These are phyloP conservation scores for Ennomos fuscantarius DNA, from an alignment of 2,888 invertebrate species.

Conservation along the genomic window DNA sequence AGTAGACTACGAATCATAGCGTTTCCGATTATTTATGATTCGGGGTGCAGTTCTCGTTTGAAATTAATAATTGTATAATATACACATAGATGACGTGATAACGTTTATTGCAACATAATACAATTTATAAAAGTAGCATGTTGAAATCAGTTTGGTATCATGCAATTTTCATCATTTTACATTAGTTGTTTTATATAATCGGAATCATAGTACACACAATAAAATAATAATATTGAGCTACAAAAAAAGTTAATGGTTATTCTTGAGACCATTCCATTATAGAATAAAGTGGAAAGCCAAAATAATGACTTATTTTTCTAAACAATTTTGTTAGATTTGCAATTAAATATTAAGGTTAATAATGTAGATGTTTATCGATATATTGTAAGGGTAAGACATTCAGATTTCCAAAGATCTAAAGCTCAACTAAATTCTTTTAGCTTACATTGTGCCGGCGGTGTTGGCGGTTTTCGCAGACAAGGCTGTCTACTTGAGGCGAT, in stretches of 20 bases:
- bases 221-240: conserved; percentile 55
- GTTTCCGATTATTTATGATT: no score
- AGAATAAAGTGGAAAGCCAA: conserved; percentile 80
- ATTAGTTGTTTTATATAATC: conserved; percentile 31
- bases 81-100: conserved; percentile 26
- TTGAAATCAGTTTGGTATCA: conserved; percentile 43
- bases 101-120: conserved; percentile 19
- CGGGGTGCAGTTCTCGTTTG: conserved; percentile 20
- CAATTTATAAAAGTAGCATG: conserved; percentile 27
- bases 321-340: conserved; percentile 82
- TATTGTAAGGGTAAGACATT: conserved; percentile 70
- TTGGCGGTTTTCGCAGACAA: conserved; percentile 14
- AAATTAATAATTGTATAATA: conserved; percentile 28
- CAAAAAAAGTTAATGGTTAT: conserved; percentile 68
- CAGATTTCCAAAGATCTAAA: conserved; percentile 82
- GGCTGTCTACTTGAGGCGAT: conserved; percentile 19
- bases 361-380: conserved; percentile 80
- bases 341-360: conserved; percentile 72
- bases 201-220: conserved; percentile 23
- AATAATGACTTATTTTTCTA: conserved; percentile 84
- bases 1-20: no score
- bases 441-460: conserved; percentile 56
- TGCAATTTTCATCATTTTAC: conserved; percentile 39
- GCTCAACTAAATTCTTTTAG: conserved; percentile 80
- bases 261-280: conserved; percentile 82